These are phyloP conservation scores for Phyllopteryx taeniolatus DNA, from an alignment of 2,113 vertebrate genomes.

Conservation along the genomic window DNA sequence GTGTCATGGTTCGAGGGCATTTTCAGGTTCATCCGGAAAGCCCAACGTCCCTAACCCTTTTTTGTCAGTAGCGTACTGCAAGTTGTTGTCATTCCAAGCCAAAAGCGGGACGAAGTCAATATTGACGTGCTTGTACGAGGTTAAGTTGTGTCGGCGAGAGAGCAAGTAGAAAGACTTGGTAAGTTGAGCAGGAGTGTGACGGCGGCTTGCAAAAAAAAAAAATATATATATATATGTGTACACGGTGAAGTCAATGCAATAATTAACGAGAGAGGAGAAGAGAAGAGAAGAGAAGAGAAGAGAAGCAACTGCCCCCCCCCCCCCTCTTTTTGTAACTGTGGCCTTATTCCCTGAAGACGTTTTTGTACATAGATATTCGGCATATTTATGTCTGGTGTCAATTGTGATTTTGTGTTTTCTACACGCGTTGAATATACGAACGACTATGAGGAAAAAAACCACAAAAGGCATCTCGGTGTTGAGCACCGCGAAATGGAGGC, in stretches of 20 bases:
- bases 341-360: conserved; percentile 65
- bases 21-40: background rate
- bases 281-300: conserved; percentile 26
- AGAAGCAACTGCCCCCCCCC: conserved; percentile 43
- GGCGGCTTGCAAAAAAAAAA: conserved; percentile 19
- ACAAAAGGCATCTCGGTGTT: conserved; percentile 43
- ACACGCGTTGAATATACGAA: conserved; percentile 34
- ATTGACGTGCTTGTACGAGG: conserved; percentile 15
- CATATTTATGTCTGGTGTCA: conserved; percentile 57
- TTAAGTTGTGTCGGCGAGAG: conserved; percentile 17
- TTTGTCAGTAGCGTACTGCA: background rate
- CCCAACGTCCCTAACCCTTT: background rate
- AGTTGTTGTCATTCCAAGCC: conserved; percentile 1
- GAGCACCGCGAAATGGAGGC: conserved; percentile 41
- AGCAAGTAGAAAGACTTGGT: conserved; percentile 30
- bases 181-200: conserved; percentile 35
- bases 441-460: background rate
- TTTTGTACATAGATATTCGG: conserved; percentile 61
- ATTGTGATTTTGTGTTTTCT: conserved; percentile 42
- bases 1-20: background rate
- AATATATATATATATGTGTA: too few relatives aligned
- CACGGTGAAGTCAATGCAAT: conserved; percentile 57
- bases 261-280: conserved; percentile 40
- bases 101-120: conserved; percentile 17
- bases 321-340: conserved; percentile 58